These are phyloP conservation scores for Psylliodes chrysocephalus DNA, from an alignment of 2,888 invertebrate species.

Conservation along the genomic window DNA sequence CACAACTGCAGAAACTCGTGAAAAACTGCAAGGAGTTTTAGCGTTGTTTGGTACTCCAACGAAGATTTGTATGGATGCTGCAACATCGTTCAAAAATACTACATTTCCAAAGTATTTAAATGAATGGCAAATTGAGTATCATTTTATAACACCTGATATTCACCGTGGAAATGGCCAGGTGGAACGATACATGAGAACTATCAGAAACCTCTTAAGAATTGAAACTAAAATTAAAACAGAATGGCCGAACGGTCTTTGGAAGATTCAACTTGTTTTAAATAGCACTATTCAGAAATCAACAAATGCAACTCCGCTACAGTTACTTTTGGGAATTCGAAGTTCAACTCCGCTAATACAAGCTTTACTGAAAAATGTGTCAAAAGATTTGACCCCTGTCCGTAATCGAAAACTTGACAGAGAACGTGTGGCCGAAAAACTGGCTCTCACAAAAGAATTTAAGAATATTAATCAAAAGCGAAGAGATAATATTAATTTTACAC, in stretches of 20 bases:
- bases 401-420: slow-evolving; percentile 36
- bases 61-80: slow-evolving; percentile 24
- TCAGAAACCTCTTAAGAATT: slow-evolving; percentile 42
- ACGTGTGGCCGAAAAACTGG: slow-evolving; percentile 20
- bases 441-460: not conserved
- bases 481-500: slow-evolving; percentile 31
- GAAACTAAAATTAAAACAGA: slow-evolving; percentile 39
- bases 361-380: slow-evolving; percentile 34
- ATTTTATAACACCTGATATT: slow-evolving; percentile 39
- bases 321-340: slow-evolving; percentile 39
- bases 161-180: slow-evolving; percentile 45
- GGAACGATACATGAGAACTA: slow-evolving; percentile 45
- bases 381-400: slow-evolving; percentile 37
- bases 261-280: slow-evolving; percentile 44
- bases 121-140: slow-evolving; percentile 29
- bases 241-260: slow-evolving; percentile 44
- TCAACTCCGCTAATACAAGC: slow-evolving; percentile 44
- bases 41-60: slow-evolving; percentile 43
- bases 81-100: slow-evolving; percentile 38
- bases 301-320: slow-evolving; percentile 40
- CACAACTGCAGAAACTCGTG: slow-evolving; percentile 33
- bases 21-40: slow-evolving; percentile 31
- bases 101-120: slow-evolving; percentile 39
- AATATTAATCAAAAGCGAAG: slow-evolving; percentile 34
- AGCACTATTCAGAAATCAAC: slow-evolving; percentile 45